These are phyloP conservation scores for Phengaris arion DNA, from an alignment of 2,888 invertebrate species.

Conservation along the genomic window DNA sequence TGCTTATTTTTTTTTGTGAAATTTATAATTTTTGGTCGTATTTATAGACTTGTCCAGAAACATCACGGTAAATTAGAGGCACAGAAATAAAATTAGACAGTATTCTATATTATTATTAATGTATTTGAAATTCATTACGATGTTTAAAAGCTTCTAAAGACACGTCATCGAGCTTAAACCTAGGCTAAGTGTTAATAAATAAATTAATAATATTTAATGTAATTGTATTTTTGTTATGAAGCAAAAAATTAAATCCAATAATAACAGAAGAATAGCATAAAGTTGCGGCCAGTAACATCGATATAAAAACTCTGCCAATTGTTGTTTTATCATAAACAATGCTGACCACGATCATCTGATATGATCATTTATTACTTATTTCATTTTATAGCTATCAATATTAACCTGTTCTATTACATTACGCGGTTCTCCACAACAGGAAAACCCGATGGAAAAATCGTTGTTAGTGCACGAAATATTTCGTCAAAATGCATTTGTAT, in stretches of 20 bases:
- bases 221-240: not conserved
- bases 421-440: not conserved
- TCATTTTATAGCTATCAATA: constrained; percentile 4
- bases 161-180: not conserved
- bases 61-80: not conserved
- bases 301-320: constrained; percentile 1
- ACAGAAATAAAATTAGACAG: not conserved
- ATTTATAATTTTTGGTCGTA: not conserved
- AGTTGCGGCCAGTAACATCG: not conserved
- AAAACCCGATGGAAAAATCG: not conserved
- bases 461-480: not conserved
- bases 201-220: not conserved
- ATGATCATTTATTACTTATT: not conserved
- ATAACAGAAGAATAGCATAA: not conserved
- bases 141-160: not conserved
- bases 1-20: not conserved
- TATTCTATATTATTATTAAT: not conserved
- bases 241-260: not conserved
- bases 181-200: not conserved
- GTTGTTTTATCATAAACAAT: constrained; percentile 1
- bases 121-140: not conserved
- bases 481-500: not conserved
- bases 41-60: not conserved
- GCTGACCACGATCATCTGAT: not conserved
- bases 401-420: not conserved